phyloP scores from a whole-genome alignment of 2,797 vertebrate species.

The Schizopygopsis malacanthus region DNA sequence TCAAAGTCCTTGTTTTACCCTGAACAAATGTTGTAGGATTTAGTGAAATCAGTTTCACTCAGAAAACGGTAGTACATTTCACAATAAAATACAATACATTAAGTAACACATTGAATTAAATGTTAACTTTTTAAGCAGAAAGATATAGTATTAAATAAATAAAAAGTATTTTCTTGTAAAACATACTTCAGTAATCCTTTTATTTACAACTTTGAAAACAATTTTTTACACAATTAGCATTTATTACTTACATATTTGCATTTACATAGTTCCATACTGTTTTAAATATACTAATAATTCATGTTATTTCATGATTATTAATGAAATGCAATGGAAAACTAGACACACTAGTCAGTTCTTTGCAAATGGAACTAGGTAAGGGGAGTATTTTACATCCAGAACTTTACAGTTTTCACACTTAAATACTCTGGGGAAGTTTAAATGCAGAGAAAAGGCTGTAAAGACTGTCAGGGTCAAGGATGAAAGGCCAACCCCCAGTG shows the following conservation, averaged over 20 bases:
- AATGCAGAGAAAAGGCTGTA: background rate
- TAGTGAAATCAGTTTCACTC: background rate
- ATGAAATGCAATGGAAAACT: background rate
- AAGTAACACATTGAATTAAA: background rate
- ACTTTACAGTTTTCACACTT: background rate
- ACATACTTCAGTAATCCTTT: background rate
- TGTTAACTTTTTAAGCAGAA: background rate
- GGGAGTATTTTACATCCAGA: background rate
- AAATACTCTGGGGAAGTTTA: background rate
- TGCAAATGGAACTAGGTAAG: background rate
- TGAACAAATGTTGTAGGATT: background rate
- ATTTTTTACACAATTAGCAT: background rate
- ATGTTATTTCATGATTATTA: background rate
- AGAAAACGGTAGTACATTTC: background rate
- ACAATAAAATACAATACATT: background rate
- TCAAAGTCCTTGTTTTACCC: background rate
- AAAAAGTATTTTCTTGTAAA: background rate
- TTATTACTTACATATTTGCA: background rate
- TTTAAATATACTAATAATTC: background rate
- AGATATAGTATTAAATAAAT: background rate
- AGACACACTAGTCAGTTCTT: background rate
- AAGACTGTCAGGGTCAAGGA: constrained; percentile 5
- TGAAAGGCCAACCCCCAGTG: constrained; percentile 3
- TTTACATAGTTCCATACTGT: background rate
- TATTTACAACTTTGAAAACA: background rate